These are phyloP conservation scores for Typhlichthys subterraneus DNA, from an alignment of 2,797 vertebrate species.

Conservation along the genomic window DNA sequence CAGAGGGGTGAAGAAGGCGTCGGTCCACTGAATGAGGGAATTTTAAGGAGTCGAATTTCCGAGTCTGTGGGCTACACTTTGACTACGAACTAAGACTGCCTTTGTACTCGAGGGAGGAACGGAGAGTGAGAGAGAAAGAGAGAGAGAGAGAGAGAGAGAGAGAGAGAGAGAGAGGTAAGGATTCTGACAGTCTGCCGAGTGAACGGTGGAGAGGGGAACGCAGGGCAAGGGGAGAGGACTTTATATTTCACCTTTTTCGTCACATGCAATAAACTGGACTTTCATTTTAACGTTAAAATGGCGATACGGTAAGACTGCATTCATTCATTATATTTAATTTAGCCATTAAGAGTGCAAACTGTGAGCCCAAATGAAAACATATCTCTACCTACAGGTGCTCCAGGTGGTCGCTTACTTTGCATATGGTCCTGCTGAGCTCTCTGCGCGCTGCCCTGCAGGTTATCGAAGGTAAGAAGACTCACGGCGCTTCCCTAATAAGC, in stretches of 20 bases:
- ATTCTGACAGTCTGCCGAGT: no score
- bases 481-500: no score
- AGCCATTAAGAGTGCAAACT: no score
- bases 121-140: slow-evolving; percentile 48
- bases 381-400: no score
- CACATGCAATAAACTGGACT: no score
- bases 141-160: slow-evolving; percentile 26
- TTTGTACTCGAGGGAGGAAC: slow-evolving; percentile 33
- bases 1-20: slow-evolving; percentile 33
- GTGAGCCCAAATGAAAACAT: no score
- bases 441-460: slow-evolving; percentile 56
- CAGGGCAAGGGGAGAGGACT: slow-evolving; percentile 13
- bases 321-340: no score
- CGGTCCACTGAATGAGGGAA: slow-evolving; percentile 39
- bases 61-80: slow-evolving; percentile 57
- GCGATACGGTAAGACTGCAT: no score
- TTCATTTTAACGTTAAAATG: no score
- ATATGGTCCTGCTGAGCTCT: slow-evolving; percentile 48
- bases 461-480: slow-evolving; percentile 69
- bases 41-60: slow-evolving; percentile 72
- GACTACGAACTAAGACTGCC: slow-evolving; percentile 62
- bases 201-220: slow-evolving; percentile 33
- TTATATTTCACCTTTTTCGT: no score
- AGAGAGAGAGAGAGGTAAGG: slow-evolving; percentile 19
- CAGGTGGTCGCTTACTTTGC: slow-evolving; percentile 64